phyloP scores from a whole-genome alignment of 2,113 vertebrate genomes.

The Lamprologus ornatipinnis region DNA sequence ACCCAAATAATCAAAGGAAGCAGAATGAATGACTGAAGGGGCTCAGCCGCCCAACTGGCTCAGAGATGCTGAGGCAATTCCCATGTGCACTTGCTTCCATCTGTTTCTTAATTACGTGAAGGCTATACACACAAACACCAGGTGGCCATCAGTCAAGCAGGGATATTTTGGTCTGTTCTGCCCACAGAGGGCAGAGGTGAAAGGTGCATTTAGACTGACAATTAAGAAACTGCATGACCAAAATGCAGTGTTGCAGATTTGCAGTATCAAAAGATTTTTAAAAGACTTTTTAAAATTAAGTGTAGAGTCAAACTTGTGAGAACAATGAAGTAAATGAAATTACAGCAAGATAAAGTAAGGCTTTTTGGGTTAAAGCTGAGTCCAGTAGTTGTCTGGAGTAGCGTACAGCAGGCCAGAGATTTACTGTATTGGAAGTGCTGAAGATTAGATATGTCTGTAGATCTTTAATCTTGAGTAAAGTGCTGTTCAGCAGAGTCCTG shows the following conservation, averaged over 20 bases:
- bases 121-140: neutral
- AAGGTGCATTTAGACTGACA: conserved; percentile 4
- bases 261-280: neutral
- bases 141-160: neutral
- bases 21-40: conserved; percentile 6
- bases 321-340: neutral
- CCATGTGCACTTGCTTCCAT: conserved; percentile 22
- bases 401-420: neutral
- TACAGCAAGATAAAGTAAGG: neutral
- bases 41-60: conserved; percentile 8
- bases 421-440: neutral
- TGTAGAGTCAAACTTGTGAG: neutral
- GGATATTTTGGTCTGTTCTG: neutral
- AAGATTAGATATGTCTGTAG: neutral
- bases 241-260: neutral
- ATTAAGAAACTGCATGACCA: neutral
- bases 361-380: neutral
- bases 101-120: conserved; percentile 17
- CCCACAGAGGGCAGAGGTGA: conserved; percentile 5
- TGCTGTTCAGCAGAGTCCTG: neutral
- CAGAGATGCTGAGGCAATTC: conserved; percentile 3
- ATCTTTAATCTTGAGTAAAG: neutral
- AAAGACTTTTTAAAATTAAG: neutral
- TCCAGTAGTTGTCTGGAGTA: accelerated
- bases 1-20: conserved; percentile 23